Conservation (phyloP, 2,797 vertebrate species). For the Masticophis lateralis region DNA sequence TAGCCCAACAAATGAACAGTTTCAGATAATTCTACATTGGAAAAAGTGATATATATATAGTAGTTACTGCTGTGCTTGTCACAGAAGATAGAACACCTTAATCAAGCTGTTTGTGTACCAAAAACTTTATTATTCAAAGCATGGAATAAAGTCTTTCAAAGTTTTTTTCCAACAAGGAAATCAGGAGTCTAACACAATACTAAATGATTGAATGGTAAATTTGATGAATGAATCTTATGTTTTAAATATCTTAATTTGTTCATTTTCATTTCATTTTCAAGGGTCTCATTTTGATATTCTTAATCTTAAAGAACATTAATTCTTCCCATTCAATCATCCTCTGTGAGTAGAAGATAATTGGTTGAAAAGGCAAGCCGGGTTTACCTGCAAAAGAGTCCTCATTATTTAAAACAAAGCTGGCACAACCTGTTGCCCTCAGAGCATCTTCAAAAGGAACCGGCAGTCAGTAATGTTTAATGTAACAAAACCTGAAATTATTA, state of each 20-base stretch:
- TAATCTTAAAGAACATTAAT: neutral
- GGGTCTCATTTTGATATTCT: neutral
- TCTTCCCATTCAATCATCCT: neutral
- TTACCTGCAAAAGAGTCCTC: neutral
- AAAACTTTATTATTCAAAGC: neutral
- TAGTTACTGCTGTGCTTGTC: neutral
- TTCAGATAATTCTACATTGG: neutral
- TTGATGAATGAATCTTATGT: neutral
- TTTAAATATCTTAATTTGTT: neutral
- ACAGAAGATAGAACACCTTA: neutral
- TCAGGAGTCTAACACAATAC: neutral
- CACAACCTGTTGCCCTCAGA: neutral
- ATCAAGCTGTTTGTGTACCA: neutral
- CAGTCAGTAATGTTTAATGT: neutral
- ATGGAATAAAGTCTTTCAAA: conserved; percentile 11
- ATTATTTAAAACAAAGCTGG: neutral
- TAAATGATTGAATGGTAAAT: neutral
- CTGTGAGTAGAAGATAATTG: neutral
- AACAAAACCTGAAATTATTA: neutral
- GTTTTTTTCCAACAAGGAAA: conserved; percentile 2
- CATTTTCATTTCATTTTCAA: neutral
- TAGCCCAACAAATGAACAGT: neutral
- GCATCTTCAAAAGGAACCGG: neutral
- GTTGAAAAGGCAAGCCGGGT: neutral
- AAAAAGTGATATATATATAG: neutral